A percentile compares a stretch with the other conserved stretches of the same genome.
Evolutionary conservation across 1,140 invertebrate genomes (phyloP).

Genomic region (Agraylea sexmaculata): DNA sequence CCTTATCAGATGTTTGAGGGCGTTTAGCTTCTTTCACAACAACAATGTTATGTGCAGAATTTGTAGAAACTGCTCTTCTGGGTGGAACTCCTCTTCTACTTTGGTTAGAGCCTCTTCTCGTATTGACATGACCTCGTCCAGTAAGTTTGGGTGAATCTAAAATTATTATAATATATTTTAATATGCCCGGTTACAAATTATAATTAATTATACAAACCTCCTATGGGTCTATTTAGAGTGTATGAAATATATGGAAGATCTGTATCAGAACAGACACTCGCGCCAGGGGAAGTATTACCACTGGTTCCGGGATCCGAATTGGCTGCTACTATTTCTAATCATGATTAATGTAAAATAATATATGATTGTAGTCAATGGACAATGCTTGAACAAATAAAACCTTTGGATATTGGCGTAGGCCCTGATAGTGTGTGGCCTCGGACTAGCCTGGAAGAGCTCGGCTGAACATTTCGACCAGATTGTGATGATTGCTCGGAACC

Average conservation of each 20-base stretch:
- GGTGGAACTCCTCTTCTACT: conserved; percentile 15
- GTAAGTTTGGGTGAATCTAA: conserved; percentile 64
- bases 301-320: conserved; percentile 42
- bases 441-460: conserved; percentile 29
- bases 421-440: conserved; percentile 47
- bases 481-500: conserved; percentile 48
- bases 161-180: conserved; percentile 10
- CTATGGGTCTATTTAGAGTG: conserved; percentile 83
- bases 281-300: conserved; percentile 65
- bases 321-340: conserved; percentile 12
- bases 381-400: not conserved
- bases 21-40: conserved; percentile 65
- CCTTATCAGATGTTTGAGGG: conserved; percentile 52
- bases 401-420: conserved; percentile 21
- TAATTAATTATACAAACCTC: conserved; percentile 40
- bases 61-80: conserved; percentile 20
- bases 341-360: not conserved
- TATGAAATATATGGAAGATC: conserved; percentile 92
- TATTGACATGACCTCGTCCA: conserved; percentile 37
- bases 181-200: not conserved
- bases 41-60: conserved; percentile 56
- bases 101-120: conserved; percentile 11
- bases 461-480: conserved; percentile 18
- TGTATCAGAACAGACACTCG: conserved; percentile 77
- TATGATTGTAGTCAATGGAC: not conserved